phyloP scores from a whole-genome alignment of 2,797 vertebrate genomes.

The Darevskia mixta region DNA sequence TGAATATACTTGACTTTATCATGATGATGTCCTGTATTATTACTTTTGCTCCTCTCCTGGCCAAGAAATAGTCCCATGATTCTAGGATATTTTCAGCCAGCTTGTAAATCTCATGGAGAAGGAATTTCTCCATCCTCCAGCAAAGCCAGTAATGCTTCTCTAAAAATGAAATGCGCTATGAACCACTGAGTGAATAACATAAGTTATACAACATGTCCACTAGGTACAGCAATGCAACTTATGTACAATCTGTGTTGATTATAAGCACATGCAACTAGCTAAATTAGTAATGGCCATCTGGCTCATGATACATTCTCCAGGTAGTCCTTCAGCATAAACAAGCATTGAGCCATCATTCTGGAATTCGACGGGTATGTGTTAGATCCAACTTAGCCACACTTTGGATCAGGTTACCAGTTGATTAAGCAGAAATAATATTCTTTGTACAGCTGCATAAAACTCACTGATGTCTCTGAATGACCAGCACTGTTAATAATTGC shows the following conservation, averaged over 20 bases:
- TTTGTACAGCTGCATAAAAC: neutral
- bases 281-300: constrained; percentile 10
- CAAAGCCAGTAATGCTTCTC: neutral
- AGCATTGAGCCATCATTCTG: neutral
- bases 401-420: neutral
- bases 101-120: neutral
- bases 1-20: neutral
- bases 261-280: constrained; percentile 1
- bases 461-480: neutral
- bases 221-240: neutral
- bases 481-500: neutral
- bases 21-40: neutral
- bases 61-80: neutral
- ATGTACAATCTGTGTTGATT: constrained; percentile 20
- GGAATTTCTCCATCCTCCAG: neutral
- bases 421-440: neutral
- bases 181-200: neutral
- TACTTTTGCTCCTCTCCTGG: neutral
- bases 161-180: neutral
- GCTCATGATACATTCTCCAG: neutral
- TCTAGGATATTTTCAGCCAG: neutral
- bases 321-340: neutral
- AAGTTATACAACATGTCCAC: neutral
- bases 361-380: neutral
- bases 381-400: neutral